Evolutionary conservation across 1,140 invertebrate species (phyloP).

Genomic region (Drosophila triauraria): DNA sequence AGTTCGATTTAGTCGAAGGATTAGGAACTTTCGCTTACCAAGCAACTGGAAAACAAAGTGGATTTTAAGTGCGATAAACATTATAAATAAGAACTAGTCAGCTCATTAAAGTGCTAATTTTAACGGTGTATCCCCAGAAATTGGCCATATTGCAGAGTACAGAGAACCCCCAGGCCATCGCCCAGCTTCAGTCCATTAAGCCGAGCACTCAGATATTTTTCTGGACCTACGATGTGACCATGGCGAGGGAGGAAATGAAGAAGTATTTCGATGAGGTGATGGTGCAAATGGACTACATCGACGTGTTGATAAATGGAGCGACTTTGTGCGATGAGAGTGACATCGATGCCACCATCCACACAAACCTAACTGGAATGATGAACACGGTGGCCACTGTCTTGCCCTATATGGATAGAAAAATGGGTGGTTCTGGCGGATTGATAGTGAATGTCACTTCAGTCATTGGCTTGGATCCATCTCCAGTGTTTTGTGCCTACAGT

Average conservation of each 20-base stretch:
- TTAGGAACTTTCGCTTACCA: slow-evolving; percentile 19
- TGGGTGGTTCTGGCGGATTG: slow-evolving; percentile 87
- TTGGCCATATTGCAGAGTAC: slow-evolving; percentile 72
- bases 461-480: slow-evolving; percentile 85
- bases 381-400: slow-evolving; percentile 72
- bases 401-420: slow-evolving; percentile 86
- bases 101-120: background rate
- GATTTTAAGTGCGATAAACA: background rate
- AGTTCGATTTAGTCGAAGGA: slow-evolving; percentile 3
- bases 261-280: slow-evolving; percentile 76
- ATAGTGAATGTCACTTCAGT: slow-evolving; percentile 89
- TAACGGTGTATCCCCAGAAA: slow-evolving; percentile 54
- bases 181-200: slow-evolving; percentile 70
- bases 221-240: slow-evolving; percentile 79
- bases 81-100: background rate
- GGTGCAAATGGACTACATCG: slow-evolving; percentile 78
- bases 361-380: slow-evolving; percentile 78
- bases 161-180: slow-evolving; percentile 73
- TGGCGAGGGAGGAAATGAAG: slow-evolving; percentile 74
- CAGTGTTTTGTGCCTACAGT: slow-evolving; percentile 85
- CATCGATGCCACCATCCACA: slow-evolving; percentile 72
- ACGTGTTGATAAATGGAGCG: slow-evolving; percentile 77
- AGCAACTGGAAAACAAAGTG: background rate
- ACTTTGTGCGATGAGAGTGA: slow-evolving; percentile 71
- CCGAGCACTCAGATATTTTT: slow-evolving; percentile 76